These are phyloP conservation scores for Threskiornis aethiopicus DNA, from an alignment of 2,797 vertebrate genomes.

Conservation along the genomic window DNA sequence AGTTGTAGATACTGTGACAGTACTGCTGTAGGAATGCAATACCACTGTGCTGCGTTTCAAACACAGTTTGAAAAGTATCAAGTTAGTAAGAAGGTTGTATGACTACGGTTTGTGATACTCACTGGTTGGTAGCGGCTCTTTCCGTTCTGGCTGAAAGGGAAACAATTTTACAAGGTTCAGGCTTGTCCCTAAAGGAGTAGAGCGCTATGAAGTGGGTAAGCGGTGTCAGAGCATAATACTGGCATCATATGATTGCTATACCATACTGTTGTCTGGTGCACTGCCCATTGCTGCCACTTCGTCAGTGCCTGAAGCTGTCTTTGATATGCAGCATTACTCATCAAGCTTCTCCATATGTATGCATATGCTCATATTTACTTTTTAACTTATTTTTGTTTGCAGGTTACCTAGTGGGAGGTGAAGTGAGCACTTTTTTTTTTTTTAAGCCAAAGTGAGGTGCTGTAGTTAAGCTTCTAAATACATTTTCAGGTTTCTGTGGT, in stretches of 20 bases:
- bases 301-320: not conserved
- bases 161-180: not conserved
- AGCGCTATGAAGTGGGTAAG: not conserved
- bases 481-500: not conserved
- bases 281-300: not conserved
- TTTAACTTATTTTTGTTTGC: not conserved
- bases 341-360: not conserved
- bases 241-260: not conserved
- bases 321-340: not conserved
- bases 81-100: not conserved
- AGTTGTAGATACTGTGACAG: not conserved
- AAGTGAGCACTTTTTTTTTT: not conserved
- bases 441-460: not conserved
- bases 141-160: not conserved
- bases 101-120: not conserved
- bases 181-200: not conserved
- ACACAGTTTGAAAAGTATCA: not conserved
- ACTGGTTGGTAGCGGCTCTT: rapidly evolving
- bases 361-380: not conserved
- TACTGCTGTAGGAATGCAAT: not conserved
- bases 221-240: not conserved
- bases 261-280: not conserved
- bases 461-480: not conserved
- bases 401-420: not conserved
- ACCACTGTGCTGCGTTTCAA: not conserved